These are phyloP conservation scores for Sakesphorus luctuosus DNA, from an alignment of 2,113 vertebrate species.

Conservation along the genomic window DNA sequence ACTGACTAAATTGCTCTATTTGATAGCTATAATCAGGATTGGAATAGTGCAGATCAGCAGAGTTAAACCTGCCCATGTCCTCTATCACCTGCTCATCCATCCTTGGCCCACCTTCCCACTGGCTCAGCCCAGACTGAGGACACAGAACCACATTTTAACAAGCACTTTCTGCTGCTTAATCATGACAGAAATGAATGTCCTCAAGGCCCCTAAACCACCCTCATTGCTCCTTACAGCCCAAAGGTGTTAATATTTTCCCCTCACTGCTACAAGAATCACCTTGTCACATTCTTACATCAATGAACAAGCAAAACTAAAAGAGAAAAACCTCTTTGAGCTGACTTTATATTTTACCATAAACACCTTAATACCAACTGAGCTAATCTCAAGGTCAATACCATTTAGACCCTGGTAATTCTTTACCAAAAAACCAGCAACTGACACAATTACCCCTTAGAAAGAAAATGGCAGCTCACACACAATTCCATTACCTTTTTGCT, in stretches of 20 bases:
- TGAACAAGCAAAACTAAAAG: not conserved
- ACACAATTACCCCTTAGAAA: not conserved
- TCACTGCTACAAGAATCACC: not conserved
- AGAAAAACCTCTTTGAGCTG: not conserved
- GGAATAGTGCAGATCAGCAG: not conserved
- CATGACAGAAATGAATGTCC: not conserved
- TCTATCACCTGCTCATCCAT: not conserved
- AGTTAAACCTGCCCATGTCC: not conserved
- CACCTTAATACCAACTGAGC: not conserved
- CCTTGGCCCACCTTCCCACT: not conserved
- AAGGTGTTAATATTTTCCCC: not conserved
- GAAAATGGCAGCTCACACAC: not conserved
- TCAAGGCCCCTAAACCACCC: not conserved
- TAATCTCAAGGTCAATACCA: too few species aligned
- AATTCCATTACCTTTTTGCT: slow-evolving; percentile 84
- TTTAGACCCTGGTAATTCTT: not conserved
- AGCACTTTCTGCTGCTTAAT: not conserved
- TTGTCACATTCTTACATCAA: not conserved
- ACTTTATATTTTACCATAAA: not conserved
- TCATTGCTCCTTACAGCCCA: not conserved
- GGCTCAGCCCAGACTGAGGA: not conserved
- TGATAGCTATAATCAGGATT: not conserved
- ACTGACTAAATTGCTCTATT: not conserved
- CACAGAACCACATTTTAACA: not conserved
- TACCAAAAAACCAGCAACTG: not conserved